Conservation (phyloP, 30 jellyfish, hydroid and myxozoan species). For the Turritopsis dohrnii region DNA sequence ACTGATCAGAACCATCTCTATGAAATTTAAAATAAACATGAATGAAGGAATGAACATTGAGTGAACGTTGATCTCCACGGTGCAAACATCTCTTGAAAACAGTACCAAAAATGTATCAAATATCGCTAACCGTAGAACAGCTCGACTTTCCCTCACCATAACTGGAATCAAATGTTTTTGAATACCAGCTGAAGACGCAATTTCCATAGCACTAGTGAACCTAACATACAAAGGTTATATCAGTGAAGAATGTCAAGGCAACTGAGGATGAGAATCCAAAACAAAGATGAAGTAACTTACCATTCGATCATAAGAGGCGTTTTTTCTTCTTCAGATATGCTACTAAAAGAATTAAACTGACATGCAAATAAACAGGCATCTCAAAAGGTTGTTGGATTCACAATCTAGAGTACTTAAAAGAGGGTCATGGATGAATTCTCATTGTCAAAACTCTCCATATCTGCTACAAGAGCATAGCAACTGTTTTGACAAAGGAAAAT, state of each 20-base stretch:
- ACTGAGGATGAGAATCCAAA: not conserved
- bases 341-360: not conserved
- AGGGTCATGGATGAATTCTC: not conserved
- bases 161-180: conserved; percentile 19
- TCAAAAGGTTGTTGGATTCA: not conserved
- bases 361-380: not conserved
- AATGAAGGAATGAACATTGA: not conserved
- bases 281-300: conserved; percentile 3
- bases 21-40: not conserved
- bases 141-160: conserved; percentile 36
- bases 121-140: conserved; percentile 15
- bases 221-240: not conserved
- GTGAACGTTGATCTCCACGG: not conserved
- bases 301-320: conserved; percentile 29
- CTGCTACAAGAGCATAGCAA: not conserved
- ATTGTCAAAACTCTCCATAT: no score
- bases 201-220: conserved; percentile 2
- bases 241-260: not conserved
- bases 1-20: conserved; percentile 86
- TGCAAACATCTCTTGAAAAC: not conserved
- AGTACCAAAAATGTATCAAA: no score
- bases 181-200: conserved; percentile 26
- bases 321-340: conserved; percentile 21
- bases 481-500: not conserved
- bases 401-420: not conserved